A percentile compares a stretch with the other conserved stretches of the same genome.
phyloP scores from a whole-genome alignment of 2,888 invertebrate genomes.

The Argynnis bischoffii region DNA sequence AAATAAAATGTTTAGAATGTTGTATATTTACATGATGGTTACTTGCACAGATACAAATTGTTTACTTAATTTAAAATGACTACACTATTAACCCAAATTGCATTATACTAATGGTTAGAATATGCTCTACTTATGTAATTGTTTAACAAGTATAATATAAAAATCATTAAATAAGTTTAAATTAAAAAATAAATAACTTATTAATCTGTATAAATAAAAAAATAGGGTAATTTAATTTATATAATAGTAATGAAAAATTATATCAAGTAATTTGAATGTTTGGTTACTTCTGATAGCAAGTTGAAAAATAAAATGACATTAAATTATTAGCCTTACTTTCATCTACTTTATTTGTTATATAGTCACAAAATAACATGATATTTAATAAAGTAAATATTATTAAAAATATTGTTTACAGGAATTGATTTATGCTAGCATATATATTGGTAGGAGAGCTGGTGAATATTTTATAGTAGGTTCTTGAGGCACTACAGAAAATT shows the following conservation, averaged over 20 bases:
- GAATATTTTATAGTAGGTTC: no score
- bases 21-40: background rate
- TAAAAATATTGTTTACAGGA: slow-evolving; percentile 10
- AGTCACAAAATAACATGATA: slow-evolving; percentile 9
- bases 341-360: slow-evolving; percentile 1
- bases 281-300: no score
- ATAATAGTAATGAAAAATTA: background rate
- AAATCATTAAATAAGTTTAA: background rate
- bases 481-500: no score
- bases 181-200: background rate
- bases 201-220: slow-evolving; percentile 3
- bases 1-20: slow-evolving; percentile 26
- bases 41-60: background rate
- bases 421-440: background rate
- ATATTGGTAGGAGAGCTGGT: no score
- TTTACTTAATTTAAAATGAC: slow-evolving; percentile 3
- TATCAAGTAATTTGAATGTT: background rate
- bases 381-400: slow-evolving; percentile 2
- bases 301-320: slow-evolving; percentile 2
- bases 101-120: slow-evolving; percentile 1
- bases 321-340: background rate
- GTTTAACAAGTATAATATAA: background rate
- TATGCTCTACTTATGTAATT: slow-evolving; percentile 1
- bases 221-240: background rate
- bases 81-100: slow-evolving; percentile 14